phyloP scores from a whole-genome alignment of 2,113 vertebrate genomes.

The Tylochromis polylepis region DNA sequence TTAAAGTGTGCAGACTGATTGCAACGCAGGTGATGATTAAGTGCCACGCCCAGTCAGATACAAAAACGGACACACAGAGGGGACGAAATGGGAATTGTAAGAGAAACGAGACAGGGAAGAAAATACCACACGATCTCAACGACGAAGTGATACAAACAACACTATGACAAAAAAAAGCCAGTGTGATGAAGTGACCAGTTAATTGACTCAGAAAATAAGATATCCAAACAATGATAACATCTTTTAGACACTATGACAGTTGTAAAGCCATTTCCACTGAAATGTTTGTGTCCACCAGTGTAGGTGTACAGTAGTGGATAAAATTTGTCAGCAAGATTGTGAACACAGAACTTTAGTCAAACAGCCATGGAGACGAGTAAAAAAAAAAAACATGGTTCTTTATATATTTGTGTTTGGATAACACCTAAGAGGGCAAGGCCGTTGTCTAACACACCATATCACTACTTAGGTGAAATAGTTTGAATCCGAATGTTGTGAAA shows the following conservation, averaged over 20 bases:
- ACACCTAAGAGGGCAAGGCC: neutral
- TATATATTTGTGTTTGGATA: neutral
- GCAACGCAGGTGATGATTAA: neutral
- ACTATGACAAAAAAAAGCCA: neutral
- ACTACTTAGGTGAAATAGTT: neutral
- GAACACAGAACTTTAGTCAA: neutral
- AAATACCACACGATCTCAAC: neutral
- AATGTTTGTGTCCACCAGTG: neutral
- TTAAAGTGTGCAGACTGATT: neutral
- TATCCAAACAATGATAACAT: neutral
- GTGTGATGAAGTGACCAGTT: neutral
- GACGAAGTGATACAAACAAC: neutral
- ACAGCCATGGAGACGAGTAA: neutral
- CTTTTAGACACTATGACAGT: neutral
- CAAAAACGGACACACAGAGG: neutral
- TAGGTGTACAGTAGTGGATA: neutral
- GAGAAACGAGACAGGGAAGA: neutral
- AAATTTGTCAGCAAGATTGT: neutral
- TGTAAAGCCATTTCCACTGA: neutral
- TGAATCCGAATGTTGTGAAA: slow-evolving; percentile 6
- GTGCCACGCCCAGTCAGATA: neutral
- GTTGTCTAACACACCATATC: neutral
- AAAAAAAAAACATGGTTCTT: neutral
- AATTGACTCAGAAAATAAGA: neutral
- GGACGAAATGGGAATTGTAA: neutral